A percentile compares a stretch with the other conserved stretches of the same genome.
Conservation (phyloP, 2,113 vertebrate genomes). For the Saimiri boliviensis region DNA sequence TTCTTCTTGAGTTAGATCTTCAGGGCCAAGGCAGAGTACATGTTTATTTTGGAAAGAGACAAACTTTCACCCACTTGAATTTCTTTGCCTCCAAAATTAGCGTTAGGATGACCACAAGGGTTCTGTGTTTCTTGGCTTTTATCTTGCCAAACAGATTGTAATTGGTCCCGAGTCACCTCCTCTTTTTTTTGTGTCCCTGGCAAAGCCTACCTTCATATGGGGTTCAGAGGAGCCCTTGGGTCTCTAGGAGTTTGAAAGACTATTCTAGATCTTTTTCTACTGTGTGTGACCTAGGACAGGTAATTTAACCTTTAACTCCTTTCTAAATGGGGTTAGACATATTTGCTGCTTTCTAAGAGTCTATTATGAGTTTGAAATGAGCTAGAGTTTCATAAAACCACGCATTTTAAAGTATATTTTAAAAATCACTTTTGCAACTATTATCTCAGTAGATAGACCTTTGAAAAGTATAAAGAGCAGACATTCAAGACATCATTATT, state of each 20-base stretch:
- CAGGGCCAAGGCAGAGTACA: background rate
- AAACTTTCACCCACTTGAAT: conserved; percentile 67
- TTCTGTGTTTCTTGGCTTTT: conserved; percentile 27
- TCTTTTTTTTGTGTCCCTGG: background rate
- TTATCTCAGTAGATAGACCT: conserved; percentile 60
- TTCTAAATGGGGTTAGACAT: background rate
- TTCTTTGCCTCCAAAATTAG: conserved; percentile 65
- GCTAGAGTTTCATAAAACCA: background rate
- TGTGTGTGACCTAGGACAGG: background rate
- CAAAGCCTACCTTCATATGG: background rate
- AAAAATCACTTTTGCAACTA: background rate
- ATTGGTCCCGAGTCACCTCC: background rate
- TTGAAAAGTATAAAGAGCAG: conserved; percentile 67
- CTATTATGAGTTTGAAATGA: background rate
- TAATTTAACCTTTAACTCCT: background rate
- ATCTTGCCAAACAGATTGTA: conserved; percentile 28
- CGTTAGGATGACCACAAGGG: conserved; percentile 7
- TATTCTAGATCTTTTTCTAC: conserved; percentile 7
- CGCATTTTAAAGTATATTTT: background rate
- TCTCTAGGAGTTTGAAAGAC: background rate
- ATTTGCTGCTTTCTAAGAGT: background rate
- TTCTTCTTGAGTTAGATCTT: conserved; percentile 38
- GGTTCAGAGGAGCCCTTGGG: background rate
- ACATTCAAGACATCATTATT: conserved; percentile 24
- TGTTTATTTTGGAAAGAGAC: conserved; percentile 59